These are phyloP conservation scores for Botrylloides violaceus DNA, from an alignment of 23 tunicate species.

Conservation along the genomic window DNA sequence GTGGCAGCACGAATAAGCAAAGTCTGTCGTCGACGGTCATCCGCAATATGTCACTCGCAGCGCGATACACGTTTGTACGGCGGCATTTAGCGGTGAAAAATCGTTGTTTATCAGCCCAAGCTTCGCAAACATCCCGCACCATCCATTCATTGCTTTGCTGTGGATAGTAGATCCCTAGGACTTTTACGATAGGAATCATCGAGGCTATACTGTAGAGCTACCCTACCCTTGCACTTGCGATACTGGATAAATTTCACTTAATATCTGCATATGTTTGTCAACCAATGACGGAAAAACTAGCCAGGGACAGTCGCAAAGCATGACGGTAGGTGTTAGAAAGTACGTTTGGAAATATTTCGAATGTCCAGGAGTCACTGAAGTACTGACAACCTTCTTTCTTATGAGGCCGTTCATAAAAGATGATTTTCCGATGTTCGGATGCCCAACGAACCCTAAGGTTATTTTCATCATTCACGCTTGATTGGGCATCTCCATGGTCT, in stretches of 20 bases:
- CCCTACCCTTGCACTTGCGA: conserved; percentile 87
- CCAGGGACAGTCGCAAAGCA: conserved; percentile 78
- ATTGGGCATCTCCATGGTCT: neutral
- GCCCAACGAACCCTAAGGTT: no score
- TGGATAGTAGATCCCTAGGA: conserved; percentile 39
- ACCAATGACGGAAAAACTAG: conserved; percentile 87
- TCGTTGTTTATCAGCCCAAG: conserved; percentile 64
- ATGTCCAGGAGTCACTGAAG: conserved; percentile 92
- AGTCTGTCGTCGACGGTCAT: conserved; percentile 91
- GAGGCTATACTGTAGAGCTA: conserved; percentile 78
- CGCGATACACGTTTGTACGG: conserved; percentile 86
- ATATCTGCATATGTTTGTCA: conserved; percentile 65
- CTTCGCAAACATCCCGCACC: conserved; percentile 88
- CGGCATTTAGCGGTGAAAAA: conserved; percentile 64
- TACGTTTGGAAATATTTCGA: conserved; percentile 92
- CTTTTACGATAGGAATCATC: conserved; percentile 44
- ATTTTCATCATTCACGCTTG: neutral
- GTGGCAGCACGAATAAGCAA: conserved; percentile 76
- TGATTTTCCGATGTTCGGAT: conserved; percentile 92
- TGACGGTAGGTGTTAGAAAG: conserved; percentile 52
- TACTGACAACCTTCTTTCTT: conserved; percentile 77
- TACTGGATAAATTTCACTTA: conserved; percentile 81
- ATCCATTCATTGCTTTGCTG: conserved; percentile 43
- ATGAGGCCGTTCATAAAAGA: conserved; percentile 91
- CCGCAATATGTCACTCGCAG: conserved; percentile 62